Conservation (phyloP, 1,140 invertebrate genomes). For the Procambarus clarkii region DNA sequence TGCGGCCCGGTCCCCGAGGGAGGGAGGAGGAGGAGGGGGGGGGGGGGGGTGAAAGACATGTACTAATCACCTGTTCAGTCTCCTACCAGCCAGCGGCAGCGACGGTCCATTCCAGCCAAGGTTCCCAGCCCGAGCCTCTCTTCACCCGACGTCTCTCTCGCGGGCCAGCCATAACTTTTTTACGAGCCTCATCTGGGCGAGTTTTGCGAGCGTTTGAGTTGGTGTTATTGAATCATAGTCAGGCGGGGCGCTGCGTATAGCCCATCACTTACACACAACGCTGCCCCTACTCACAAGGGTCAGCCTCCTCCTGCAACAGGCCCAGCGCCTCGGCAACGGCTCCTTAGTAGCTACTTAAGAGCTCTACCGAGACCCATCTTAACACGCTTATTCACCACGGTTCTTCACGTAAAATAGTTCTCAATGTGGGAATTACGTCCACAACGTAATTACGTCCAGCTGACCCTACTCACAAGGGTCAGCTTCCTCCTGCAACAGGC, state of each 20-base stretch:
- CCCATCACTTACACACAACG: slow-evolving; percentile 63
- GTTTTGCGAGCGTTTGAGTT: slow-evolving; percentile 68
- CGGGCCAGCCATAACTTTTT: slow-evolving; percentile 61
- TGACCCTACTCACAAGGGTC: slow-evolving; percentile 34
- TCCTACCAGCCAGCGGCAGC: no score
- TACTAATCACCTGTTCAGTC: not conserved
- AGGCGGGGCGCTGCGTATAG: slow-evolving; percentile 47
- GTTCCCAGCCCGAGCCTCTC: not conserved
- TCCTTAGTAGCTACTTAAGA: not conserved
- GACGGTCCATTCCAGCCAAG: not conserved
- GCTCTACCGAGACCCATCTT: not conserved
- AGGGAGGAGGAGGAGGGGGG: no score
- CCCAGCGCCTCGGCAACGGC: slow-evolving; percentile 7
- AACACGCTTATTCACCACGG: not conserved
- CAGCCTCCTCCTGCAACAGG: slow-evolving; percentile 42
- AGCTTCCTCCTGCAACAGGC: slow-evolving; percentile 39
- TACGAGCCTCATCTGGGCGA: slow-evolving; percentile 63
- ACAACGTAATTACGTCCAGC: no score
- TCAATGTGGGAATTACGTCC: no score
- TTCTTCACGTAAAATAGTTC: no score
- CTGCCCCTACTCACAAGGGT: slow-evolving; percentile 34
- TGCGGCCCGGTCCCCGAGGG: no score
- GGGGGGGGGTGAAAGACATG: no score
- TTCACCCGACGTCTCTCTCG: not conserved
- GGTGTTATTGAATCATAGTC: slow-evolving; percentile 69